Base-by-base conservation (phyloP, 1,140 invertebrate genomes). In the Hypothenemus hampei region DNA sequence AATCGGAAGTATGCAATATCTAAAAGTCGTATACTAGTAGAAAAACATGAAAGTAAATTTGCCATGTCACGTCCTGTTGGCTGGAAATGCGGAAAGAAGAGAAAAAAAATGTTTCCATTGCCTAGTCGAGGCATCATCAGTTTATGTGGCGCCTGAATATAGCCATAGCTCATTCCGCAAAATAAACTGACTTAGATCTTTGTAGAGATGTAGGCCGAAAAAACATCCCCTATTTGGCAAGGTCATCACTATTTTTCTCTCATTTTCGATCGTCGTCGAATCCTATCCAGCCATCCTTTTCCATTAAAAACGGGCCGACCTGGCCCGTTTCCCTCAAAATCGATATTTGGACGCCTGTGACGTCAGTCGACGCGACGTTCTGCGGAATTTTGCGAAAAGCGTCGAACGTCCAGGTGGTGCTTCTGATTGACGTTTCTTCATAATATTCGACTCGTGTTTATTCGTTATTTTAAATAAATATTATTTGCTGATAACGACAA, bases 261-360 rank as follows among this genome's bases (percentile, higher is more conserved):
- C 46, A 16, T 23, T 56, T 15, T 4, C 2, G 6, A 36, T 11
- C 24, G 4, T 24, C 4, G 13, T 26, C 10, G 15, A 41, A 26
- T 23, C 54, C 29, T 35, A 37, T 26, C 8, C 16, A 16, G 16
- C 39, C 40, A 15, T 57, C 63, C 47, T 44, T 40, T 44, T 56
- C 26, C 36, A 33, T n/a, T 40, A 31, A 62, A 67, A 62, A 57
- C 47, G 46, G 48, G 52, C 57, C 61, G 57, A 50, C 63, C 58
- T 59, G 60, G 65, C 54, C 60, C 45, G 62, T 60, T 59, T 41
- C 58, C 46, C n/a, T n/a, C 54, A 48, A 58, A 65, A 71, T 71
- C 69, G 69, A 71, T 71, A 69, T 63, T 62, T 58, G 60, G 65
- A 68, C 69, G 69, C 68, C 67, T 62, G 49, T 71, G 66, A 71